Evolutionary conservation across 2,888 invertebrate genomes (phyloP), one percentile per base, ranked within the genome.

Genomic region (Pterobdella sp.): DNA sequence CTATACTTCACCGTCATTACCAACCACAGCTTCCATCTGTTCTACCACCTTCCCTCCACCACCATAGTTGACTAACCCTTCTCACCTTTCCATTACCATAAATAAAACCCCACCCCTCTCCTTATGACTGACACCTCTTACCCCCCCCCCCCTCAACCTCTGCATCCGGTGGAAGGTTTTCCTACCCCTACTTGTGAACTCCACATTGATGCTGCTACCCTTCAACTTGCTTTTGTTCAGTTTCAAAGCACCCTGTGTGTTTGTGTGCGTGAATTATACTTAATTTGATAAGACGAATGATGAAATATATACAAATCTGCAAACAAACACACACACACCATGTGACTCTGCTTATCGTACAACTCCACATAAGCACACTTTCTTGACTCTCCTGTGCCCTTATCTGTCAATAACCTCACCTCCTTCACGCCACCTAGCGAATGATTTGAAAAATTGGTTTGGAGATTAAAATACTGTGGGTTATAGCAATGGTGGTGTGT

Each of bases 341-440:
- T 79, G 75, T 79, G 80, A 70, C 79, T 78, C 31, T 79, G 79
- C 29, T 78, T 76, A 70, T 79, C 79, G 74, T 79, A 79, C 75
- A 82, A 81, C 68, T 82, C 81, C 52, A 82, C 78, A 74, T 80
- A 81, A 14, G 81, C 82, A 78, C 80, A 80, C 31, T 81, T 81
- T 76, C 79, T 78, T 4, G 79, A 78, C 36, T 77, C 78, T 34
- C 80, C 80, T 72, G 80, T 78, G 0, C 78, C 79, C 73, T 79
- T 80, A 67, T 80, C 79, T 67, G 78, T 80, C n/a, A 81, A 80
- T 72, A 81, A 78, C 69, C 80, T 77, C 4, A 81, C 78, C 49
- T 77, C 77, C 74, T 80, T 80, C 14, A 81, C 79, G 29, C 79
- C 80, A 68, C 81, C 80, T 80, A 74, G 18, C 68, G 72, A 56